Evolutionary conservation across 2,797 vertebrate genomes (phyloP), one percentile per base, ranked within the genome.

Genomic region (Phalanger gymnotis): DNA sequence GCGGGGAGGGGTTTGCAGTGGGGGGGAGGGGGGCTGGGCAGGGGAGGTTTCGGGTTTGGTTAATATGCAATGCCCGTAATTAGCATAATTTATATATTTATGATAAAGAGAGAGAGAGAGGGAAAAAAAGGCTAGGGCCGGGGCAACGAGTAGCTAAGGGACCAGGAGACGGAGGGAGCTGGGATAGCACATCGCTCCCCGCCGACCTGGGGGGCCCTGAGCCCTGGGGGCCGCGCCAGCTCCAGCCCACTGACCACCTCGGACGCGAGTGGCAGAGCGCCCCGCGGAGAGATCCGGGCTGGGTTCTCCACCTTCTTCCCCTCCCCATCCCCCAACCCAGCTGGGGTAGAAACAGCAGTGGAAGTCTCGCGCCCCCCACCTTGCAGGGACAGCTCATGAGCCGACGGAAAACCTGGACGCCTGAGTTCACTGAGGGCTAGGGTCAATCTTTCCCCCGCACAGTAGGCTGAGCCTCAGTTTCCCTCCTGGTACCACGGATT

Each of bases 11-110:
- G 97, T 97, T 98, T 98, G 97, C 96, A 97, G 94, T 91, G 89
- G 73, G 97, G 96, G 95, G 97, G 96, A 97, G 96, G 97, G 98
- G 98, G 98, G 97, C 94, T 97, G 96, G 99, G 98, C 99, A 99
- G 98, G 99, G 99, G 98, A 98, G 98, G 96, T 99, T 99, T 99
- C 98, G 97, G 96, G 90, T 98, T 98, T 98, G 99, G 99, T 99
- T 99, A 99, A 99, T 99, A 99, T 99, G 99, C 99, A 99, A 99
- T 99, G 99, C 95, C 99, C 99, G 98, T 99, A 99, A 99, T 99
- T 99, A 99, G 99, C 99, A 99, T 99, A 99, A 99, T 99, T 99
- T 99, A 99, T 99, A 99, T 99, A 99, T 99, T 99, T 99, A 99
- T 99, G 99, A 99, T 99, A 99, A 99, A 99, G 99, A 99, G n/a